Evolutionary conservation across 2,888 invertebrate species (phyloP), one percentile per base, ranked within the genome.

Genomic region (Tipula unca): DNA sequence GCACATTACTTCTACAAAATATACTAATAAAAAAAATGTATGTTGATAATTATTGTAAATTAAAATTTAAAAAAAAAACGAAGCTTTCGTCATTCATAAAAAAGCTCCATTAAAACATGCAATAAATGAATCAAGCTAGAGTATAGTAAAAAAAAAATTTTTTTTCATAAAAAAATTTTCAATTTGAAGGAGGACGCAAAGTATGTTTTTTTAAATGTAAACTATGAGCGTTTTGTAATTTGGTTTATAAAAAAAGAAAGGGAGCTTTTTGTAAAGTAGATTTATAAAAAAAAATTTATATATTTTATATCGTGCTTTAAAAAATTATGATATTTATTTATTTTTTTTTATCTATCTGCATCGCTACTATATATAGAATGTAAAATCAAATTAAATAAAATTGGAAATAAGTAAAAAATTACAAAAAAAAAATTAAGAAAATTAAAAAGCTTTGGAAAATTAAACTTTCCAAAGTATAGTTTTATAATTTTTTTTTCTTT

Each of bases 61-160:
- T 39, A 48, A 25, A 54, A 25, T 8, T 25, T 0, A 14, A 69
- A 20, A 25, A 8, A 69, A 25, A 8, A 25, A 20, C 25, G 25
- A 69, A 69, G 25, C 69, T 25, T 69, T 69, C 69, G 69, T 69
- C 69, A 69, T 69, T 69, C 69, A 69, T 69, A 69, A 14, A 48
- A 69, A 69, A 69, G 69, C 69, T 69, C 69, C 8, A 3, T 54
- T 42, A 54, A 29, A 85, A 39, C 85, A 39, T 85, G 85, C 85
- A 48, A 85, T 48, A 85, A 85, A 85, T 85, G 85, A 85, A 85
- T 85, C 85, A 85, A 85, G 85, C 85, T 85, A 85, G 69, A 69
- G 42, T 42, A 54, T 14, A 20, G 29, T 84, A 20, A 35, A 84
- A 36, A 84, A 84, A 29, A 83, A 32, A 4, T n/a, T 54, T 54